Conservation (phyloP, 1,140 invertebrate species). For the Pogonomyrmex barbatus region DNA sequence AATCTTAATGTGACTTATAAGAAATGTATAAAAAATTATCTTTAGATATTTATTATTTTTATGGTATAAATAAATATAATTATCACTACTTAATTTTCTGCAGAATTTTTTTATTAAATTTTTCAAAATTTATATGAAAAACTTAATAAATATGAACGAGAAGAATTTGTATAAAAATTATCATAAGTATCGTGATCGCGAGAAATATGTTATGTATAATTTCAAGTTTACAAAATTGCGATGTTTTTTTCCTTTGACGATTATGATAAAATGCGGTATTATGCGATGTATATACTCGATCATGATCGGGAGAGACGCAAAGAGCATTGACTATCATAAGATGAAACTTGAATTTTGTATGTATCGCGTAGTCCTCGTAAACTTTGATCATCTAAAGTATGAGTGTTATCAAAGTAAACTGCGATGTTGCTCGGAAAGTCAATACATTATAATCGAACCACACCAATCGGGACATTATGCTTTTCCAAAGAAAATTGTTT, state of each 20-base stretch:
- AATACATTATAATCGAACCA: background rate
- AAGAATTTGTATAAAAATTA: slow-evolving; percentile 8
- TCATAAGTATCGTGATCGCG: background rate
- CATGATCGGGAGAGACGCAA: background rate
- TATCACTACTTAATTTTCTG: background rate
- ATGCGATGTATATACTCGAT: background rate
- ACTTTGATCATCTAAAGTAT: slow-evolving; percentile 11
- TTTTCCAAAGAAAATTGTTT: background rate
- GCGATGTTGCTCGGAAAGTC: background rate
- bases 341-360: slow-evolving; percentile 39
- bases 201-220: background rate
- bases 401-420: background rate
- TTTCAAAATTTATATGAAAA: background rate
- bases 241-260: background rate
- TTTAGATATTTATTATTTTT: background rate
- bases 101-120: background rate
- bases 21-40: background rate
- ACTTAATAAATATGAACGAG: background rate
- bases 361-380: background rate
- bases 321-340: background rate
- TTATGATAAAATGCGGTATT: background rate
- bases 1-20: background rate
- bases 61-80: background rate
- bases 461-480: no score
- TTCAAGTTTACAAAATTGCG: background rate